Conservation (phyloP, 2,888 invertebrate species). For the Hirtodrosophila trivittata region DNA sequence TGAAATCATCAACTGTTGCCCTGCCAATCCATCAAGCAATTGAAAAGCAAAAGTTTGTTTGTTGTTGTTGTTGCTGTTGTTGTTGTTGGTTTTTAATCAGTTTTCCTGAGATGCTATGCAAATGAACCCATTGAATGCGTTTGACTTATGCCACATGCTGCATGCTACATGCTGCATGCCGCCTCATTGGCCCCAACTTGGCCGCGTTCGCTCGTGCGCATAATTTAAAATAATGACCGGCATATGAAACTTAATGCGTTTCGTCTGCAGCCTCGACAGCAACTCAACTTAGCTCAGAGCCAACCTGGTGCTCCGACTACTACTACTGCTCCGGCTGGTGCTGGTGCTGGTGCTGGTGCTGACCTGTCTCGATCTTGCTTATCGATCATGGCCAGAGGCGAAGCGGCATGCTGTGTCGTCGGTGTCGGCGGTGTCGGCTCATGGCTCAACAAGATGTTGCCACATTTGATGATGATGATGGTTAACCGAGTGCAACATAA, state of each 20-base stretch:
- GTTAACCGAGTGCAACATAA: slow-evolving; percentile 45
- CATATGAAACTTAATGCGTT: slow-evolving; percentile 77
- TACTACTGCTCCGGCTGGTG: not conserved
- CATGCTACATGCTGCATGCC: slow-evolving; percentile 5
- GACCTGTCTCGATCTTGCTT: slow-evolving; percentile 47
- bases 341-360: slow-evolving; percentile 7
- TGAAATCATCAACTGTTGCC: slow-evolving; percentile 66
- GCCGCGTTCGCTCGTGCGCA: slow-evolving; percentile 72
- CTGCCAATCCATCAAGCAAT: slow-evolving; percentile 62
- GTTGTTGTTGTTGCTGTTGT: not conserved
- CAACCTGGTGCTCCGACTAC: not conserved
- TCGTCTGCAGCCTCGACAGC: slow-evolving; percentile 51
- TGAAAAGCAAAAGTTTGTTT: slow-evolving; percentile 42
- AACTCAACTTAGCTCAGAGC: not conserved
- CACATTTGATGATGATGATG: slow-evolving; percentile 50
- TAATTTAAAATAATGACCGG: slow-evolving; percentile 77
- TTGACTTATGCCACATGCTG: slow-evolving; percentile 65
- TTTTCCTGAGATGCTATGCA: slow-evolving; percentile 66
- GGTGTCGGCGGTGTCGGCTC: slow-evolving; percentile 22
- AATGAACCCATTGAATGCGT: slow-evolving; percentile 67
- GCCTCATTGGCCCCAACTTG: slow-evolving; percentile 21
- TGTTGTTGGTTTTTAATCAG: slow-evolving; percentile 37
- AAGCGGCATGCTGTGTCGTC: slow-evolving; percentile 15
- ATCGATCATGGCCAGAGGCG: slow-evolving; percentile 65
- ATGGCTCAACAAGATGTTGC: slow-evolving; percentile 46